Evolutionary conservation across 2,797 vertebrate species (phyloP).

Genomic region (Cossypha dichroa): DNA sequence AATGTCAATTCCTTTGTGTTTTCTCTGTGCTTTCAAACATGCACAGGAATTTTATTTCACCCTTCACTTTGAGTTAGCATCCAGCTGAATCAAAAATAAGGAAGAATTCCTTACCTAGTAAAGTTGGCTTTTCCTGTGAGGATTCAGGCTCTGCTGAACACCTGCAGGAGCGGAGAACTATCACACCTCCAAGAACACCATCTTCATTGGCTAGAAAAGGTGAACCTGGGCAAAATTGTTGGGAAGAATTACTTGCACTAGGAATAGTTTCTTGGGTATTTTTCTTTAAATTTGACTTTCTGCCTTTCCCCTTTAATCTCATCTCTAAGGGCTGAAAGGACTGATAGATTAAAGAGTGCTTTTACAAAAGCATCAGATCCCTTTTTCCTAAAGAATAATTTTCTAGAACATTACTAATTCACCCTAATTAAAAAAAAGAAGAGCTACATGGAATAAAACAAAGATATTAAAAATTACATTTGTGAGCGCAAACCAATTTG

Average conservation of each 20-base stretch:
- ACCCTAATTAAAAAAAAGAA: not conserved
- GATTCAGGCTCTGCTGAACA: slow-evolving; percentile 85
- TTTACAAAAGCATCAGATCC: not conserved
- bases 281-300: not conserved
- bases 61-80: not conserved
- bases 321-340: not conserved
- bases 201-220: slow-evolving; percentile 95
- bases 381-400: not conserved
- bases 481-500: not conserved
- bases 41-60: not conserved
- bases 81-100: not conserved
- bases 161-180: slow-evolving; percentile 91
- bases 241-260: not conserved
- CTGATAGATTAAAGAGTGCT: not conserved
- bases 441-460: not conserved
- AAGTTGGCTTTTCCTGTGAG: slow-evolving; percentile 87
- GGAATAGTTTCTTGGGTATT: not conserved
- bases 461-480: not conserved
- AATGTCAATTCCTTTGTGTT: not conserved
- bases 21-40: not conserved
- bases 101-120: slow-evolving; percentile 83
- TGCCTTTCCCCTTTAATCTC: not conserved
- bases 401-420: not conserved
- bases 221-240: slow-evolving; percentile 82
- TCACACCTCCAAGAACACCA: slow-evolving; percentile 95